Evolutionary conservation across 2,888 invertebrate genomes (phyloP), one percentile per base, ranked within the genome.

Genomic region (Eretmocerus hayati): DNA sequence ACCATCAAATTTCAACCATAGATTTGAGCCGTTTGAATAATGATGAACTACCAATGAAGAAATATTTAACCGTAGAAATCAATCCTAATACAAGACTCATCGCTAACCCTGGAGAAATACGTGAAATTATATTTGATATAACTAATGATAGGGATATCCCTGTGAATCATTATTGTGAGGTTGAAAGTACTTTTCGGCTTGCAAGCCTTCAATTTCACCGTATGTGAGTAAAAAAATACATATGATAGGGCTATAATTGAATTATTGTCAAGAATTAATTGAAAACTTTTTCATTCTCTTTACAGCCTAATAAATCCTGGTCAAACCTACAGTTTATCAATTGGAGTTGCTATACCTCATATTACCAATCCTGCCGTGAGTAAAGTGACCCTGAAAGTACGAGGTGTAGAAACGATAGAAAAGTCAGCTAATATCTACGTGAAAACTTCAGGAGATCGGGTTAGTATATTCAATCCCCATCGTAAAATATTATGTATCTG

Each of bases 81-180:
- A 62, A 62, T 36, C 49, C 59, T 3, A 61, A 59, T 1, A 62
- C 65, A 1, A 62, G 59, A 46, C 57, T 72, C 11, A 55, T 66
- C 3, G 64, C 60, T 2, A 32, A 48, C 16, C 64, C 70, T 13
- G 66, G 65, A 16, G 56, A 58, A 4, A n/a, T 41, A 5, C 49
- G 63, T 30, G 58, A 59, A 71, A 61, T 88, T n/a, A 76, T 80
- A 52, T 87, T 85, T 60, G 84, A 86, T 68, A 81, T 88, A 1
- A 84, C 81, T 0, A 88, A 88, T 69, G 81, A 79, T 33, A 67
- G 77, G 78, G n/a, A 76, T 77, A 9, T 77, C 9, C 8, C 33
- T 16, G 33, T 33, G 33, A 15, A 5, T 5, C 33, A 33, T 16
- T 33, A 33, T 16, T 9, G 11, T 11, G 8, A 26, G 26, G 26